Evolutionary conservation across 2,113 vertebrate genomes (phyloP).

Genomic region (Saimiri boliviensis): DNA sequence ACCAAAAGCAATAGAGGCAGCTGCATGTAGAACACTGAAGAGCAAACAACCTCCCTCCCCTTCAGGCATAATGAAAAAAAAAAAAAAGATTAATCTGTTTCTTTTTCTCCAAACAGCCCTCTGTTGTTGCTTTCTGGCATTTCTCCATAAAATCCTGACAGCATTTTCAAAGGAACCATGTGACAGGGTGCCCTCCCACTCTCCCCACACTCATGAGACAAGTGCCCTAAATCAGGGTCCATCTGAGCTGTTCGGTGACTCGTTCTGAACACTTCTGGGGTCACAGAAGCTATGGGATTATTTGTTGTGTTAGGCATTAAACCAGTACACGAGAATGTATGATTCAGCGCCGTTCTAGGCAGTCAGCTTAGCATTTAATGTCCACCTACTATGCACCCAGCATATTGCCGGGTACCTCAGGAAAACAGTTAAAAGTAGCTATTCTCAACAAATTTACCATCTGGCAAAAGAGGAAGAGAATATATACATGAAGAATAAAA

Average conservation of each 20-base stretch:
- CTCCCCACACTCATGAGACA: not conserved
- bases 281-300: not conserved
- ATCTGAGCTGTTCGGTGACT: not conserved
- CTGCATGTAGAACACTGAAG: not conserved
- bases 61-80: not conserved
- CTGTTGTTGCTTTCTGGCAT: constrained; percentile 18
- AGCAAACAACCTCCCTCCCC: not conserved
- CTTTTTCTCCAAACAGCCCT: constrained; percentile 36
- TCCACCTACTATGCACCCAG: not conserved
- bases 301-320: not conserved
- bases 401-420: not conserved
- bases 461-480: not conserved
- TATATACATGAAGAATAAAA: not conserved
- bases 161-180: not conserved
- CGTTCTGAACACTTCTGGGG: not conserved
- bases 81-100: not conserved
- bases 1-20: constrained; percentile 12
- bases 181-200: not conserved
- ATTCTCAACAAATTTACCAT: not conserved
- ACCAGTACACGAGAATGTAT: not conserved
- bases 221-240: not conserved
- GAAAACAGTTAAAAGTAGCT: not conserved
- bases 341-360: not conserved
- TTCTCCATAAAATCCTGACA: not conserved
- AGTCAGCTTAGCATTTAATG: too few species aligned